Evolutionary conservation across 2,797 vertebrate genomes (phyloP), one percentile per base, ranked within the genome.

Genomic region (Takifugu rubripes): DNA sequence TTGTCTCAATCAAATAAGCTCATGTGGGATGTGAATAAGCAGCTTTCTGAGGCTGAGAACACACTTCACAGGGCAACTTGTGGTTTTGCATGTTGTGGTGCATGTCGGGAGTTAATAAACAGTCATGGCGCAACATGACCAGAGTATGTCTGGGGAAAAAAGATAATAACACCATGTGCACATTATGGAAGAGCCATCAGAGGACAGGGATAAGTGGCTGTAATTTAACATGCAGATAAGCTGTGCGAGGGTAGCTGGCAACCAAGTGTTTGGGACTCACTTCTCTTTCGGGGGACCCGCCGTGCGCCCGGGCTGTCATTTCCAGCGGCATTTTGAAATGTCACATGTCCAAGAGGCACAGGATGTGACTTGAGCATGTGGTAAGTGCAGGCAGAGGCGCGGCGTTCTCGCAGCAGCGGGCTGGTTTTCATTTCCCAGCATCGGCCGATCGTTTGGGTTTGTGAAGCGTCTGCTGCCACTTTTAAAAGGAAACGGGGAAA

Each of bases 261-360:
- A 64, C 49, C 52, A 66, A 75, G 56, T 29, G 42, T 52, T 40
- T 67, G 57, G 36, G 74, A 61, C 69, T 21, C 49, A 52, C 53
- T 5, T 59, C 25, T 49, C 54, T 62, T 68, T 69, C 27, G 36
- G 61, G 65, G 53, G 36, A 52, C 51, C 56, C 48, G 33, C 27
- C 11, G 3, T 63, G 64, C 60, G n/a, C 59, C 21, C 29, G 9
- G 44, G 69, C 54, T 81, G 77, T 86, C 78, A 83, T 72, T 77
- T 74, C 64, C 56, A 56, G 54, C 79, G 77, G 62, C 75, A 78
- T 86, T 81, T 85, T 64, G 57, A 88, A 85, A 85, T 83, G 75
- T 78, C 78, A 85, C 68, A 70, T 77, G 74, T 79, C 73, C 75
- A 72, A 11, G 2, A 82, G 77, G 74, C 72, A 80, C 82, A 77